These are phyloP conservation scores for Thereva unica DNA, from an alignment of 2,888 invertebrate genomes.

Conservation along the genomic window DNA sequence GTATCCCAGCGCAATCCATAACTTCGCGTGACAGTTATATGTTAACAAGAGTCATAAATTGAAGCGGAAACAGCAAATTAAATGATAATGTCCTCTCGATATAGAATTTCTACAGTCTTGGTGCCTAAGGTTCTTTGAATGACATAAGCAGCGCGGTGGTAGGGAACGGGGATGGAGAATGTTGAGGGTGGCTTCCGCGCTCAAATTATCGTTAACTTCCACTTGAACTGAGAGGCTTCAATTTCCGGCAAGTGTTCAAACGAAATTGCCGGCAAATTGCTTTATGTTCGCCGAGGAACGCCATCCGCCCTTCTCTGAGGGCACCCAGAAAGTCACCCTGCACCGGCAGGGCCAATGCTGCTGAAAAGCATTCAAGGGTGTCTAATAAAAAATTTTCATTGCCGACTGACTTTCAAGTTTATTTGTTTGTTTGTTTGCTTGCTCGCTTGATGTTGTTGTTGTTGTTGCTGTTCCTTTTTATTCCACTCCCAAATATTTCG, in stretches of 20 bases:
- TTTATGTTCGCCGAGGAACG: background rate
- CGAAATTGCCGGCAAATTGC: conserved; percentile 11
- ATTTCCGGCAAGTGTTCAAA: background rate
- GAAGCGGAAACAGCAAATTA: conserved; percentile 34
- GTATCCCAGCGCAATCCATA: conserved; percentile 15
- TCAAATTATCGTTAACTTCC: background rate
- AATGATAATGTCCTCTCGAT: conserved; percentile 27
- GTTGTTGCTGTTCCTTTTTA: too few species aligned
- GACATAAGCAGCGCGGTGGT: conserved; percentile 16
- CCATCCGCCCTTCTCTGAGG: too few species aligned
- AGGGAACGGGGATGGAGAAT: background rate
- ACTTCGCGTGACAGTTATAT: conserved; percentile 33
- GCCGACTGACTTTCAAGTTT: too few species aligned
- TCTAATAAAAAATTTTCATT: too few species aligned
- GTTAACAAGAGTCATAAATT: conserved; percentile 35
- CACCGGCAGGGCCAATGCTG: too few species aligned
- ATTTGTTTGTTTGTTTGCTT: too few species aligned
- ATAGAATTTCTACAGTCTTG: conserved; percentile 13
- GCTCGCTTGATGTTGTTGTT: too few species aligned
- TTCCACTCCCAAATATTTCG: too few species aligned
- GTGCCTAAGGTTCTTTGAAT: background rate
- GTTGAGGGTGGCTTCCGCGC: background rate
- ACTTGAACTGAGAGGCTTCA: background rate
- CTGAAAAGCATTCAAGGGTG: too few species aligned
- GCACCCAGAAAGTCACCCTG: too few species aligned